A percentile compares a stretch with the other conserved stretches of the same genome.
Evolutionary conservation across 2,888 invertebrate species (phyloP).

Genomic region (Leucoma salicis): DNA sequence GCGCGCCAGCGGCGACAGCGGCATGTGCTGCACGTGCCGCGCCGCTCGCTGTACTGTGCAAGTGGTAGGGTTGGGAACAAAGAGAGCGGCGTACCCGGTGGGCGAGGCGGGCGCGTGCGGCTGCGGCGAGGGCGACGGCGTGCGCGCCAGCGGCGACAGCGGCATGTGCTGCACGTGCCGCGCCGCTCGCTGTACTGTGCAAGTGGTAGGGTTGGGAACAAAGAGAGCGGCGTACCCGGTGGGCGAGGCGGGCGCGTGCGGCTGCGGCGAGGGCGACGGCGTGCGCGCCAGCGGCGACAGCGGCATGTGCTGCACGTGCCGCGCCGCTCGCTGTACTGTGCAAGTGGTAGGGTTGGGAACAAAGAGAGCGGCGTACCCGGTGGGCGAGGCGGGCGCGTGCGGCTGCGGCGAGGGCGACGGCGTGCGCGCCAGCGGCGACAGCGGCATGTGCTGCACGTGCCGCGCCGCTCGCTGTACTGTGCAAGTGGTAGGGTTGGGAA

Average conservation of each 20-base stretch:
- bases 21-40: slow-evolving; percentile 92
- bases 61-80: too few relatives aligned
- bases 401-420: slow-evolving; percentile 98
- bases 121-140: slow-evolving; percentile 97
- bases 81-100: too few relatives aligned
- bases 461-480: too few relatives aligned
- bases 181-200: too few relatives aligned
- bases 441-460: slow-evolving; percentile 93
- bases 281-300: slow-evolving; percentile 97
- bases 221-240: too few relatives aligned
- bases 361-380: too few relatives aligned
- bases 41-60: too few relatives aligned
- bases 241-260: slow-evolving; percentile 96
- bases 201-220: too few relatives aligned
- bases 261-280: slow-evolving; percentile 97
- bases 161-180: slow-evolving; percentile 93
- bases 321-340: too few relatives aligned
- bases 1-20: slow-evolving; percentile 95
- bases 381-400: slow-evolving; percentile 94
- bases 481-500: too few relatives aligned
- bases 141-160: slow-evolving; percentile 95
- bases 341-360: too few relatives aligned
- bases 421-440: slow-evolving; percentile 96
- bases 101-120: slow-evolving; percentile 97
- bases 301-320: slow-evolving; percentile 92